Base-by-base conservation (phyloP, 2,797 vertebrate species). In the Tamandua tetradactyla region DNA sequence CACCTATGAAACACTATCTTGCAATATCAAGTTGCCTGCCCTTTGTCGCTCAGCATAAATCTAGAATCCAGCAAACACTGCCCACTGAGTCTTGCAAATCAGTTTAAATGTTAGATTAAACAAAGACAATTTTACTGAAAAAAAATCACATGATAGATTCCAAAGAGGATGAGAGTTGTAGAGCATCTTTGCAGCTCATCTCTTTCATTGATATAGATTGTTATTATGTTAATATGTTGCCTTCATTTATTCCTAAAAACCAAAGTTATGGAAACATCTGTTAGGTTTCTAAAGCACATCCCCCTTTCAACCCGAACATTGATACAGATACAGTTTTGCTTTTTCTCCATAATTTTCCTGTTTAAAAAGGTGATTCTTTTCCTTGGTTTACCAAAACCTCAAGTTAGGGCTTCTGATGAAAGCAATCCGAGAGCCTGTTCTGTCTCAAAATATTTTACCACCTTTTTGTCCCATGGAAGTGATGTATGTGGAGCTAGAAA, bases 41-140 rank as follows among this genome's bases (percentile, higher is more conserved):
- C 52, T 78, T 44, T 72, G 62, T 47, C 35, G n/a, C 30, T 87
- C 37, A 59, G 22, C 17, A 68, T 57, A 88, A 47, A 64, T 93
- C 42, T 80, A 68, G 68, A 94, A 88, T 76, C 5, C 30, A 37
- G 37, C 4, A 35, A 59, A 87, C 27, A 37, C 22, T 72, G 68
- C 2, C 62, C 18, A 89, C 12, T 35, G 62, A 64, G 22, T 20
- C 57, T 68, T 93, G 40, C 12, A 86, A 96, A 69, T 42, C 72
- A 93, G 30, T 68, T 94, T 83, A 91, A 92, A 40, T 69, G 89
- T 66, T 42, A 61, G 35, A 72, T 79, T 83, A 68, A 85, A 87
- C 35, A 91, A 95, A 89, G 14, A 61, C 6, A 71, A 64, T 75
- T 85, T 80, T 87, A 47, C 22, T 87, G 32, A 61, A 2, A 27